Evolutionary conservation across 2,888 invertebrate species (phyloP).

Genomic region (Archips xylosteana): DNA sequence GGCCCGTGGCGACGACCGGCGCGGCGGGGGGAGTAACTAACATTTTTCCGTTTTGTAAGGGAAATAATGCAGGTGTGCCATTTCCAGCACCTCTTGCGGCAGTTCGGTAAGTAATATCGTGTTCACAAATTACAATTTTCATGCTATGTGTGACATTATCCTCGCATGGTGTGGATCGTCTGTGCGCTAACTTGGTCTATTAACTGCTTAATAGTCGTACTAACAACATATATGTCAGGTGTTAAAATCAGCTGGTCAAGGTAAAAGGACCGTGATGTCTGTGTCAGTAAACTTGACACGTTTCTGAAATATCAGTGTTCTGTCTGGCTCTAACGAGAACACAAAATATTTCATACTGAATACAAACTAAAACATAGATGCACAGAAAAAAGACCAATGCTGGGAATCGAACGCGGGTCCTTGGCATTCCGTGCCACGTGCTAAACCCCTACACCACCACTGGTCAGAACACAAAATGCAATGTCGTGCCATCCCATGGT

Average conservation of each 20-base stretch:
- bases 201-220: conserved; percentile 31
- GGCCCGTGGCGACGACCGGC: conserved; percentile 65
- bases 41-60: conserved; percentile 74
- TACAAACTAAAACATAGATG: no score
- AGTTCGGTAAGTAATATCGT: conserved; percentile 81
- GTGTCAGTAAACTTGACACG: neutral
- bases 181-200: conserved; percentile 42
- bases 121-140: conserved; percentile 49
- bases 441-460: no score
- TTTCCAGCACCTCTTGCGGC: conserved; percentile 85
- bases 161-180: conserved; percentile 42
- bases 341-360: no score
- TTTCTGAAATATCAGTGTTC: neutral
- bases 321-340: neutral
- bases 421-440: no score
- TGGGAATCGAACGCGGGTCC: no score
- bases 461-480: no score
- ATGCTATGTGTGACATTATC: conserved; percentile 46
- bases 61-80: conserved; percentile 86
- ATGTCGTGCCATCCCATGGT: neutral
- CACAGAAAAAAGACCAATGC: no score
- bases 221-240: neutral
- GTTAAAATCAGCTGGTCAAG: conserved; percentile 1
- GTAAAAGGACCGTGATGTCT: neutral
- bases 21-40: conserved; percentile 68